phyloP scores from a whole-genome alignment of 2,888 invertebrate genomes.

The Synergus itoensis region DNA sequence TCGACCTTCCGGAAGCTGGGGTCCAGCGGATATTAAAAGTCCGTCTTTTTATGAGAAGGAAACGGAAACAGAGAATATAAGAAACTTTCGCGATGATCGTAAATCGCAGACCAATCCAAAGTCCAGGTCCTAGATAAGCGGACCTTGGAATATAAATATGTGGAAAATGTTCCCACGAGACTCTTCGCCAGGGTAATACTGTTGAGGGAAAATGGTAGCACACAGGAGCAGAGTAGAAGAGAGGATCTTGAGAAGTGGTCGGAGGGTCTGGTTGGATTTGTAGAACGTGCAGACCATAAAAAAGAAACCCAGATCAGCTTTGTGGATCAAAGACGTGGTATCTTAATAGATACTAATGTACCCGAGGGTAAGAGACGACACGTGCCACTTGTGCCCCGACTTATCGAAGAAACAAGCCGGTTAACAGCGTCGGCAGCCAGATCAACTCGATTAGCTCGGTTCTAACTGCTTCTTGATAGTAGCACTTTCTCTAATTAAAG shows the following conservation, averaged over 20 bases:
- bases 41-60: background rate
- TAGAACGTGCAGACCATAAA: conserved; percentile 38
- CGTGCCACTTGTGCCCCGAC: conserved; percentile 67
- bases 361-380: conserved; percentile 57
- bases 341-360: conserved; percentile 52
- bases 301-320: conserved; percentile 29
- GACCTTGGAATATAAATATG: conserved; percentile 71
- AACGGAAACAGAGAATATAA: background rate
- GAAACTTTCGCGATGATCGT: conserved; percentile 55
- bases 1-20: too few species aligned
- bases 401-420: conserved; percentile 46
- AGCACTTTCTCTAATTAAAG: conserved; percentile 19
- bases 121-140: conserved; percentile 65
- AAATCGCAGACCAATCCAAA: conserved; percentile 64
- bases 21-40: too few species aligned
- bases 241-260: conserved; percentile 32
- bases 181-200: conserved; percentile 48
- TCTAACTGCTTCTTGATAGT: conserved; percentile 17
- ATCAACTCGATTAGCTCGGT: conserved; percentile 22
- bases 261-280: conserved; percentile 44
- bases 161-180: conserved; percentile 73
- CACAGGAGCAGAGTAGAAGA: conserved; percentile 22
- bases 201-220: conserved; percentile 44
- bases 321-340: conserved; percentile 40
- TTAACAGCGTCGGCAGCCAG: conserved; percentile 37